Evolutionary conservation across 1,140 invertebrate genomes (phyloP).

Genomic region (Formica selysi): DNA sequence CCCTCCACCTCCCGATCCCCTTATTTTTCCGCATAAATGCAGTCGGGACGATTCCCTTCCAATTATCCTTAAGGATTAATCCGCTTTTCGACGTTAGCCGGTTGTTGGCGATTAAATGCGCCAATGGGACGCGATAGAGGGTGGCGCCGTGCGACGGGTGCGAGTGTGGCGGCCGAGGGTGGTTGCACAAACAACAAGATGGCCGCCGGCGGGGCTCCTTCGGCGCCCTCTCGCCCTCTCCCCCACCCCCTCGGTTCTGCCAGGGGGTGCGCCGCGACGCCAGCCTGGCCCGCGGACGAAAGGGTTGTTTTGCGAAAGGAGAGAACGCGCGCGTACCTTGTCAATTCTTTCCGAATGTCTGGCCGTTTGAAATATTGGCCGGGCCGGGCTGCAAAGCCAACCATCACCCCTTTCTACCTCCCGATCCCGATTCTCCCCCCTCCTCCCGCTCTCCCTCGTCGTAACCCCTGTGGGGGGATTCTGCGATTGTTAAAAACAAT

Average conservation of each 20-base stretch:
- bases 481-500: conserved; percentile 73
- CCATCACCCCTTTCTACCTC: conserved; percentile 32
- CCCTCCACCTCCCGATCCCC: not conserved
- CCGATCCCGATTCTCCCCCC: not conserved
- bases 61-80: conserved; percentile 69
- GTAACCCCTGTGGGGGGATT: not conserved
- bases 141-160: conserved; percentile 68
- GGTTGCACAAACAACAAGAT: conserved; percentile 86
- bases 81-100: conserved; percentile 62
- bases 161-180: conserved; percentile 78
- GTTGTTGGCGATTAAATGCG: conserved; percentile 72
- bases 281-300: conserved; percentile 75
- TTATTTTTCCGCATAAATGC: conserved; percentile 67
- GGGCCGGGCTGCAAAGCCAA: conserved; percentile 71
- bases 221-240: conserved; percentile 26
- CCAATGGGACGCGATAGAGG: conserved; percentile 66
- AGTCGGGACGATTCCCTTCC: conserved; percentile 61
- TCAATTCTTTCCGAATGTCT: conserved; percentile 81
- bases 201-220: conserved; percentile 75
- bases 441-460: conserved; percentile 23
- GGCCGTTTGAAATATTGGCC: conserved; percentile 78
- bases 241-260: not conserved
- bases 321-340: conserved; percentile 73
- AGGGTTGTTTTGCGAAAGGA: conserved; percentile 81
- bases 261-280: conserved; percentile 74